Base-by-base conservation (phyloP, 2,888 invertebrate species). In the Drosophila demipolita region DNA sequence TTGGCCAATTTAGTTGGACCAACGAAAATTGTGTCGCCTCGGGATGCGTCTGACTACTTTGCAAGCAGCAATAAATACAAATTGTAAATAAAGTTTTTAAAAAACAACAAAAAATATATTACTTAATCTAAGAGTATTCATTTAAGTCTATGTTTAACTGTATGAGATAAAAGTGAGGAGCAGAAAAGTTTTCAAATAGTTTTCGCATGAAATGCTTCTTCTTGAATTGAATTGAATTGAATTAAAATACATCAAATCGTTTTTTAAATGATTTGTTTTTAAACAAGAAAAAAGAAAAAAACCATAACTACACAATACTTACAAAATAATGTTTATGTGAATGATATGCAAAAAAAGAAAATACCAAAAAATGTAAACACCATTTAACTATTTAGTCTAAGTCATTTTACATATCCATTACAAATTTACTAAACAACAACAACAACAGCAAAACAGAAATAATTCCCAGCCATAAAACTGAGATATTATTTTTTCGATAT, bases 41-140 rank as follows among this genome's bases (percentile, higher is more conserved):
- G 69, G 83, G 78, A 73, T 72, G 66, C 63, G 64, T 62, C 69
- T 68, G 57, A 54, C 72, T 60, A 72, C 58, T 73, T 57, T 65
- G 73, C 77, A 60, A 77, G 68, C 69, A 80, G 81, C 81, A 66
- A 74, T 82, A 85, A 85, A 87, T 82, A 85, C 88, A 79, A 82
- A 88, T 81, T 87, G 87, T 87, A 87, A 87, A 87, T 87, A 87
- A 76, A 88, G 90, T 87, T 86, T 87, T 89, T 67, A 79, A 83
- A 83, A 83, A 80, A 80, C 67, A 70, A 29, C 42, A 55, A 42
- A 61, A 58, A 50, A 52, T 50, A 57, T 33, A 40, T 61, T 29
- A 32, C 36, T 63, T 61, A 36, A 73, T 63, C 40, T 62, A 74
- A 73, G 70, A 69, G 59, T 72, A 63, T 62, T 53, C 23, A 65